Evolutionary conservation across 2,888 invertebrate species (phyloP).

Genomic region (Cephus spinipes): DNA sequence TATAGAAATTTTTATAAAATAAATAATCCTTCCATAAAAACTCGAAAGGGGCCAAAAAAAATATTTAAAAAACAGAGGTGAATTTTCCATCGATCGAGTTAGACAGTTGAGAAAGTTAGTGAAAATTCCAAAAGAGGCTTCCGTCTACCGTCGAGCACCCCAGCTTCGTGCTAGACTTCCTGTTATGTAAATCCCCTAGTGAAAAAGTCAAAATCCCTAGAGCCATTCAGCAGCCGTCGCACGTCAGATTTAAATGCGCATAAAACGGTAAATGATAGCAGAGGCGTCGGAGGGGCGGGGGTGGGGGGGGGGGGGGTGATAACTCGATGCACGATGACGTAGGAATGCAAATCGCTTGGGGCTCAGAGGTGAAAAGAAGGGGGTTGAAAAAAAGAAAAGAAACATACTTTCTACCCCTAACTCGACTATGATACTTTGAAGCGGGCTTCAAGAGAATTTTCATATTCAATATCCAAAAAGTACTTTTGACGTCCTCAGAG

Average conservation of each 20-base stretch:
- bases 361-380: background rate
- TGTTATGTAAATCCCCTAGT: background rate
- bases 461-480: conserved; percentile 28
- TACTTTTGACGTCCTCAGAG: conserved; percentile 9
- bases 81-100: background rate
- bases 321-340: background rate
- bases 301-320: background rate
- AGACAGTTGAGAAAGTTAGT: background rate
- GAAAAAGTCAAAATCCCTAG: conserved; percentile 3
- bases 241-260: conserved; percentile 3
- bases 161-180: background rate
- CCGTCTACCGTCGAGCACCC: background rate
- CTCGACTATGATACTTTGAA: conserved; percentile 27
- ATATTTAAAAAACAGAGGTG: background rate
- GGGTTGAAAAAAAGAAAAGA: background rate
- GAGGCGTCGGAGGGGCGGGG: background rate
- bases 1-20: background rate
- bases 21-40: background rate
- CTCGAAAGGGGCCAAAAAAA: background rate
- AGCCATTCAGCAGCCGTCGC: conserved; percentile 1
- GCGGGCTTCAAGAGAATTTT: conserved; percentile 27
- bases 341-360: background rate
- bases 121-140: background rate
- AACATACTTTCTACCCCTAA: conserved; percentile 17
- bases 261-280: conserved; percentile 7